Base-by-base conservation (phyloP, 2,113 vertebrate genomes). In the Etheostoma cragini region DNA sequence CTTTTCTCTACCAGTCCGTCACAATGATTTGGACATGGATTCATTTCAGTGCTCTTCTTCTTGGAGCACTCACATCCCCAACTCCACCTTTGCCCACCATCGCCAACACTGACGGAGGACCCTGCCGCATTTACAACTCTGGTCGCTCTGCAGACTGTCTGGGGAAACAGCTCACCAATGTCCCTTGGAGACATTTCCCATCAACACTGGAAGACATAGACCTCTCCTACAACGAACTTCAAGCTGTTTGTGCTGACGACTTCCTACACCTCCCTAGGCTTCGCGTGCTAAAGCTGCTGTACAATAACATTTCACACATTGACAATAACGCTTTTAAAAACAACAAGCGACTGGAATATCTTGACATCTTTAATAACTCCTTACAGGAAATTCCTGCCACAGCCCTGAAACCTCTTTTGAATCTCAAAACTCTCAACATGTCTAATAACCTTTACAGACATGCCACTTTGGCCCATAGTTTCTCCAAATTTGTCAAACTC, bases 331-430 rank as follows among this genome's bases (percentile, higher is more conserved):
- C 96, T 0, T 97, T 97, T 65, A 30, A 72, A 19, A 60, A 84
- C 66, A 96, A 96, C 63, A 16, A 13, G 0, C 80, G 90, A 0
- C 77, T 97, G 75, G 94, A 96, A 85, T 11, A 93, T 6, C 88
- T 97, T 0, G 61, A 89, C 71, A 90, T 97, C 63, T 97, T 97
- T 77, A 97, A 97, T 86, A 97, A 97, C 84, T 96, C 96, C 17
- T 75, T 97, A 26, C 8, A 3, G 1, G 72, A 30, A 76, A 95
- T 97, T 24, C 96, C 96, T 1, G 87, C 88, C 3, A 62, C 15
- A 26, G 94, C 94, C 0, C 54, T 97, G 80, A 47, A 56, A 7
- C 91, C 92, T 0, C 91, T 97, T 1, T 14, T 26, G 17, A 93
- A 88, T 56, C 85, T 97, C 0, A 88, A 67, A 35, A 1, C 26